phyloP scores from a whole-genome alignment of 2,797 vertebrate genomes.

The Tokudaia muenninki region DNA sequence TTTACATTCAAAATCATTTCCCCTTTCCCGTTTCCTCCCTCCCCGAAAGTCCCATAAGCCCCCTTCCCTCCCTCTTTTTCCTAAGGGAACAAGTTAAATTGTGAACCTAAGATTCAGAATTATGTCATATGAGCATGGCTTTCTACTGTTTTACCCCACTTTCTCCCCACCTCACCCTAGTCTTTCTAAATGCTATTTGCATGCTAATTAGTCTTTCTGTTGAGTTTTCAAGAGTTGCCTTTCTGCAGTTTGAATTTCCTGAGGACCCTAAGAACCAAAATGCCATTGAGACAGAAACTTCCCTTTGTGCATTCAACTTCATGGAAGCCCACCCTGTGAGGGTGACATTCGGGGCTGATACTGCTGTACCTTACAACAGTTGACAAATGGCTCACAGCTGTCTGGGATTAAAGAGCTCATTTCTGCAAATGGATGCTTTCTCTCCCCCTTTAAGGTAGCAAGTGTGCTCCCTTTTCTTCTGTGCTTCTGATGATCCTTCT shows the following conservation, averaged over 20 bases:
- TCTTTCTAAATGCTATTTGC: neutral
- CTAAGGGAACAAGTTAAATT: neutral
- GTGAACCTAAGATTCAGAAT: neutral
- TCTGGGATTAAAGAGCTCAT: slow-evolving; percentile 44
- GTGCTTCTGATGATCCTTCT: neutral
- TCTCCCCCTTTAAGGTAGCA: neutral
- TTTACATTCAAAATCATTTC: no score
- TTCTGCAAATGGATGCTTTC: neutral
- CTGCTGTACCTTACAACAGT: neutral
- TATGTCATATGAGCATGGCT: neutral
- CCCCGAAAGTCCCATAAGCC: no score
- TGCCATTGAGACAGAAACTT: slow-evolving; percentile 13
- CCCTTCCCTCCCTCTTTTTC: no score
- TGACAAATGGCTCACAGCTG: slow-evolving; percentile 66
- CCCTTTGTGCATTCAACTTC: neutral
- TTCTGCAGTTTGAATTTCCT: neutral
- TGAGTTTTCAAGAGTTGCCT: neutral
- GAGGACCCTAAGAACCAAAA: neutral
- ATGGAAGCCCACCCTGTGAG: neutral
- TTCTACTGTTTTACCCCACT: neutral
- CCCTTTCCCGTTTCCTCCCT: no score
- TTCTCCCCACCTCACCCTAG: neutral
- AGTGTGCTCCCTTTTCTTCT: neutral
- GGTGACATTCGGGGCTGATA: slow-evolving; percentile 1
- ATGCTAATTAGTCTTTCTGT: neutral